phyloP scores from a whole-genome alignment of 2,888 invertebrate genomes.

The Lapara coniferarum region DNA sequence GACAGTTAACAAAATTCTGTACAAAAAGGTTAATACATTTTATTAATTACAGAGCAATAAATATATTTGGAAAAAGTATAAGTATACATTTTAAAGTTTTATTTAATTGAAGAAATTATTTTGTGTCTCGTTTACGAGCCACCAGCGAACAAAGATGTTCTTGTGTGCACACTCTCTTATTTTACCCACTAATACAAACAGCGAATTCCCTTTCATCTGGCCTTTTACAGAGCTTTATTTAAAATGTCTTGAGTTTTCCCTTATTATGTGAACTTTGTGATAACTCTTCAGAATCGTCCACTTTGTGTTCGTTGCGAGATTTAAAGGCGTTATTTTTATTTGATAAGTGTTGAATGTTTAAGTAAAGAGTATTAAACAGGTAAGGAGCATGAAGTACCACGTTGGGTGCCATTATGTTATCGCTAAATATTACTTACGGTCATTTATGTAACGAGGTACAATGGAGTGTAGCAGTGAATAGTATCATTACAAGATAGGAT shows the following conservation, averaged over 20 bases:
- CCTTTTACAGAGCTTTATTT: conserved; percentile 56
- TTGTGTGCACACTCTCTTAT: conserved; percentile 47
- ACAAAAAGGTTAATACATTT: neutral
- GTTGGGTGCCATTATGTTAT: conserved; percentile 12
- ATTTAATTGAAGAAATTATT: conserved; percentile 33
- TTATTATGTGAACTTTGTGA: conserved; percentile 51
- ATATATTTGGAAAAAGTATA: neutral
- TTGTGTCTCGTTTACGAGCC: conserved; percentile 29
- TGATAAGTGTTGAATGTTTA: neutral
- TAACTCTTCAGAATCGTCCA: conserved; percentile 53
- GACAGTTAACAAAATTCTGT: neutral
- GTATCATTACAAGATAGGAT: too few relatives aligned
- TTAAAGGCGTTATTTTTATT: conserved; percentile 13
- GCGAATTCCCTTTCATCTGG: conserved; percentile 56
- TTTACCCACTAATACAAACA: conserved; percentile 56
- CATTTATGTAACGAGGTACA: neutral
- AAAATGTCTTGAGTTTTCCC: conserved; percentile 49
- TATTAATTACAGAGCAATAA: neutral
- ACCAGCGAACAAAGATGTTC: conserved; percentile 35
- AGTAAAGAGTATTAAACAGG: neutral
- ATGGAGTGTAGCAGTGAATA: neutral
- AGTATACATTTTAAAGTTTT: conserved; percentile 1
- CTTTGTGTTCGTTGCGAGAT: conserved; percentile 40
- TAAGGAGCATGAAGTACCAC: neutral
- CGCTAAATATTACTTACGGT: neutral